These are phyloP conservation scores for Sanderia malayensis DNA, from an alignment of 30 jellyfish, hydroid and myxozoan species.

Conservation along the genomic window DNA sequence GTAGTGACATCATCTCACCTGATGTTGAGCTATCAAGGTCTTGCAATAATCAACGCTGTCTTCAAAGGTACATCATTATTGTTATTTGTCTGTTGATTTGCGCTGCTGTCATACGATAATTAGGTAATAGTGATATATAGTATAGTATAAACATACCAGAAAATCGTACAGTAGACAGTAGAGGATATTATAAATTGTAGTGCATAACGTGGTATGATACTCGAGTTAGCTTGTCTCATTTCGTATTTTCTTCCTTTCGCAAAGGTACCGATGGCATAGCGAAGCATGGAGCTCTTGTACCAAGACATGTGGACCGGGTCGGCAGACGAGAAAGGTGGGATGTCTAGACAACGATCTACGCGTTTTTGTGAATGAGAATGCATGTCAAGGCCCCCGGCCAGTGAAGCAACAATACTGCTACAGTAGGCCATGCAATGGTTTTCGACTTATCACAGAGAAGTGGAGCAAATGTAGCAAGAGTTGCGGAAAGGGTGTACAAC, in stretches of 20 bases:
- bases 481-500: conserved; percentile 41
- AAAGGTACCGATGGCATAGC: conserved; percentile 35
- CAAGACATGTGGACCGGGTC: conserved; percentile 39
- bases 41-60: conserved; percentile 32
- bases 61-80: conserved; percentile 30
- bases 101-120: no score
- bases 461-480: conserved; percentile 54
- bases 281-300: conserved; percentile 48
- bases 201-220: no score
- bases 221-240: no score
- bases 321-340: conserved; percentile 37
- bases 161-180: no score
- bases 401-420: conserved; percentile 9
- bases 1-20: conserved; percentile 38
- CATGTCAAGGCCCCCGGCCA: conserved; percentile 35
- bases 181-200: no score
- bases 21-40: conserved; percentile 35
- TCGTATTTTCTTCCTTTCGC: no score
- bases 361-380: not conserved
- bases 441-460: not conserved
- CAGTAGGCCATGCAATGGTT: conserved; percentile 25
- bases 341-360: conserved; percentile 18
- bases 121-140: no score
- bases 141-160: no score
- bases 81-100: no score